These are phyloP conservation scores for Tyrophagus putrescentiae DNA, from an alignment of 1,140 invertebrate species.

Conservation along the genomic window DNA sequence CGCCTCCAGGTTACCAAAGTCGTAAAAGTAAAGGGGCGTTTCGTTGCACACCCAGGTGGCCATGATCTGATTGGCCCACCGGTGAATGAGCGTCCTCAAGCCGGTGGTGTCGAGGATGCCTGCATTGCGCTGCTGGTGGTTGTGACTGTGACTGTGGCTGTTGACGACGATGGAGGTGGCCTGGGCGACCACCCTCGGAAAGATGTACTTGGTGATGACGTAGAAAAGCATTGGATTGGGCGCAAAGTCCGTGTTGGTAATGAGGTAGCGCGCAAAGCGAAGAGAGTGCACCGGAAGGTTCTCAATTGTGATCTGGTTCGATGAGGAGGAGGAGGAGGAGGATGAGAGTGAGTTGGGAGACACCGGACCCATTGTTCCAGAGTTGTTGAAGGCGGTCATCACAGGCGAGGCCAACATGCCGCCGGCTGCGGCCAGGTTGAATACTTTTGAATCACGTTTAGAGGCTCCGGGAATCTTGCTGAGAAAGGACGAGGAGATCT, in stretches of 20 bases:
- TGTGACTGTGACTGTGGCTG: slow-evolving; percentile 56
- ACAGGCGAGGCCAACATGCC: not conserved
- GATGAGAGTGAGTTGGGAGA: not conserved
- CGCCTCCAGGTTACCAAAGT: not conserved
- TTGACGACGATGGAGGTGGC: slow-evolving; percentile 41
- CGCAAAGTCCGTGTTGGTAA: slow-evolving; percentile 44
- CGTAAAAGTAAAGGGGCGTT: slow-evolving; percentile 10
- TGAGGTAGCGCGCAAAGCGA: slow-evolving; percentile 3
- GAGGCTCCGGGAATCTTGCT: not conserved
- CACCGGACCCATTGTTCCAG: not conserved
- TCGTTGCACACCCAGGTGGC: slow-evolving; percentile 78
- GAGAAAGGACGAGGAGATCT: not conserved
- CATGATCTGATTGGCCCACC: slow-evolving; percentile 96
- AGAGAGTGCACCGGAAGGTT: not conserved
- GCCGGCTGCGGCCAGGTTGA: not conserved
- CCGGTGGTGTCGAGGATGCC: not conserved
- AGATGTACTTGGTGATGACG: slow-evolving; percentile 40
- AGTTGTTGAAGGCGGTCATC: too few species aligned
- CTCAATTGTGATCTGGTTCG: not conserved
- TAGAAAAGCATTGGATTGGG: slow-evolving; percentile 53
- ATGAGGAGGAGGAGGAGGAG: not conserved
- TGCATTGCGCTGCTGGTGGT: not conserved
- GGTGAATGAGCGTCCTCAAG: slow-evolving; percentile 64
- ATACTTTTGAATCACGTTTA: slow-evolving; percentile 8
- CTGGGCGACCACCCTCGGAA: slow-evolving; percentile 43